These are phyloP conservation scores for Rhamphomyia laevipes DNA, from an alignment of 2,888 invertebrate species.

Conservation along the genomic window DNA sequence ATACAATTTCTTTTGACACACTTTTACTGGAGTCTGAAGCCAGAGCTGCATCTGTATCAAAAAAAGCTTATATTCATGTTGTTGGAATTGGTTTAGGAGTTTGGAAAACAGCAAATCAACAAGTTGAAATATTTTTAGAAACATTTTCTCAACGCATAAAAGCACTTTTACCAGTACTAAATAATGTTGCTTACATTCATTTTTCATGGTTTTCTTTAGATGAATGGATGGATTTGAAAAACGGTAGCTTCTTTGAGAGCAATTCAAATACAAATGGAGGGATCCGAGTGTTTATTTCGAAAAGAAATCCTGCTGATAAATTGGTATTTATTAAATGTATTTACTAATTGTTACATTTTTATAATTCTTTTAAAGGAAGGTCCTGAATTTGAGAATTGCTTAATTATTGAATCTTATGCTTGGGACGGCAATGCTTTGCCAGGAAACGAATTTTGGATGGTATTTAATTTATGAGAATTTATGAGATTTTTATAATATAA, in stretches of 20 bases:
- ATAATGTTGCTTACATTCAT: slow-evolving; percentile 49
- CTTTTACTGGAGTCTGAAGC: slow-evolving; percentile 49
- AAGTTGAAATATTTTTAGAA: slow-evolving; percentile 49
- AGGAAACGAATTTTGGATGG: slow-evolving; percentile 61
- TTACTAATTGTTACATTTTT: too few relatives aligned
- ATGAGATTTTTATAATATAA: not conserved
- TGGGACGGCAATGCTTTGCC: slow-evolving; percentile 64
- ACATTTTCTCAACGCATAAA: slow-evolving; percentile 50
- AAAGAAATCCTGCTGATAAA: slow-evolving; percentile 45
- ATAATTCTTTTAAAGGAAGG: not conserved
- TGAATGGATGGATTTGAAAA: slow-evolving; percentile 38
- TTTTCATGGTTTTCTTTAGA: slow-evolving; percentile 48
- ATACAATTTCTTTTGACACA: slow-evolving; percentile 47
- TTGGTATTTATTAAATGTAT: slow-evolving; percentile 22
- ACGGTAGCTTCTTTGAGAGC: slow-evolving; percentile 33
- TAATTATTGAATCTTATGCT: slow-evolving; percentile 54
- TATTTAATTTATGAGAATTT: slow-evolving; percentile 20
- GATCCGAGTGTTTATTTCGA: slow-evolving; percentile 41
- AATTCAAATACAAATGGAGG: slow-evolving; percentile 33
- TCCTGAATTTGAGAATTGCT: slow-evolving; percentile 36
- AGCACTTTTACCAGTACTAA: slow-evolving; percentile 38
- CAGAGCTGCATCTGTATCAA: slow-evolving; percentile 41
- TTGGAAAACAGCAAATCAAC: slow-evolving; percentile 50
- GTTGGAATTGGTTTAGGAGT: slow-evolving; percentile 56
- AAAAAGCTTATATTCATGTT: slow-evolving; percentile 49